Conservation (phyloP, 1,140 invertebrate genomes). For the Octopus sinensis region DNA sequence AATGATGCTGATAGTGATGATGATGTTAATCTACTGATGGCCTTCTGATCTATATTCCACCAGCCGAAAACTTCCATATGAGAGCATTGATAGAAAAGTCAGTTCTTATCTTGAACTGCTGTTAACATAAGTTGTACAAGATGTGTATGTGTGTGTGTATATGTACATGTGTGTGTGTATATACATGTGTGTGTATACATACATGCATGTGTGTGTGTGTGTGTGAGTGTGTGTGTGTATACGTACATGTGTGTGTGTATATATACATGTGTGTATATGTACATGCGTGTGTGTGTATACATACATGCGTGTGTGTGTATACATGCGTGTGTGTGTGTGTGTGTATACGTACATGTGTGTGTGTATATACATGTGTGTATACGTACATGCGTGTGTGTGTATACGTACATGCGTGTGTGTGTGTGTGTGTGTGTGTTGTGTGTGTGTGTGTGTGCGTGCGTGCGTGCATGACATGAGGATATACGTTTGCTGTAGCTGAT, state of each 20-base stretch:
- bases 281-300: conserved; percentile 14
- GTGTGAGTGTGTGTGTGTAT: background rate
- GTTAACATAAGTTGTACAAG: background rate
- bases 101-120: background rate
- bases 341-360: background rate
- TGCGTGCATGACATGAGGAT: background rate
- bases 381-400: background rate
- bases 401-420: background rate
- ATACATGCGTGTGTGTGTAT: conserved; percentile 9
- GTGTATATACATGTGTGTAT: background rate
- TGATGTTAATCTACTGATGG: no score
- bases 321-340: background rate
- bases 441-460: background rate
- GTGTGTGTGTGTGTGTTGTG: background rate
- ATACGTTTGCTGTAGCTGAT: background rate
- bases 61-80: background rate
- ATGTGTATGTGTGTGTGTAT: background rate
- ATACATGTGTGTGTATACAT: background rate
- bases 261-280: conserved; percentile 18
- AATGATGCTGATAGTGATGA: no score
- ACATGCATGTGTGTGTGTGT: background rate
- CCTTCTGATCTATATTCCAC: background rate
- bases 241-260: conserved; percentile 13
- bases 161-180: background rate
- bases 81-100: background rate